Evolutionary conservation across 2,888 invertebrate genomes (phyloP).

Genomic region (Gisinianus flammeolus): DNA sequence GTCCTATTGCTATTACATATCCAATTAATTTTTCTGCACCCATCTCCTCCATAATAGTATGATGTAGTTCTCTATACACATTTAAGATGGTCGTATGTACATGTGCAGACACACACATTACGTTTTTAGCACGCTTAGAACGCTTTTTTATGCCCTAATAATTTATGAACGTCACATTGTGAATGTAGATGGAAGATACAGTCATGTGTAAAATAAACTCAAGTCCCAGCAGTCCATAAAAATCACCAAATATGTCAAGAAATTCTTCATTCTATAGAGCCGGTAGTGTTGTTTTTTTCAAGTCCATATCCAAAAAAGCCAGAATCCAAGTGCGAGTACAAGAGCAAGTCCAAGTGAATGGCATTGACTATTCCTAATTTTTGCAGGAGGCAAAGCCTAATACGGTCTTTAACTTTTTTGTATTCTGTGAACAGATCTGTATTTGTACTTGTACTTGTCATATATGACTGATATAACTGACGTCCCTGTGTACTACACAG

Average conservation of each 20-base stretch:
- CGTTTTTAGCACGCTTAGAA: neutral
- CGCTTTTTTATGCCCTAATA: neutral
- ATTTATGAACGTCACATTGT: neutral
- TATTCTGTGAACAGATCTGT: neutral
- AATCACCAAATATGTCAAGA: too few species aligned
- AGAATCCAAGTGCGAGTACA: too few species aligned
- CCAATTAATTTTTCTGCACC: too few species aligned
- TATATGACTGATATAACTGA: too few species aligned
- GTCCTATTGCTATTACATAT: too few species aligned
- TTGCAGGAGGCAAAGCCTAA: neutral
- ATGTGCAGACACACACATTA: too few species aligned
- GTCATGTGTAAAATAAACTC: neutral
- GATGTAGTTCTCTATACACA: too few species aligned
- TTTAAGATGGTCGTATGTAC: too few species aligned
- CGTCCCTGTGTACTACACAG: neutral
- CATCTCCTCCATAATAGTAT: too few species aligned
- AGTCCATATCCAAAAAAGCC: too few species aligned
- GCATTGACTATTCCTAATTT: constrained; percentile 7
- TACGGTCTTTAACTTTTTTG: neutral
- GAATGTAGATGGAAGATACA: neutral
- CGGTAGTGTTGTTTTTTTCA: neutral
- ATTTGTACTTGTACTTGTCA: neutral
- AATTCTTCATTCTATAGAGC: neutral
- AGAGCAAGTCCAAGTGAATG: neutral
- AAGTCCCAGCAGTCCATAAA: too few species aligned